These are phyloP conservation scores for Drosophila multiciliata DNA, from an alignment of 2,888 invertebrate species.

Conservation along the genomic window DNA sequence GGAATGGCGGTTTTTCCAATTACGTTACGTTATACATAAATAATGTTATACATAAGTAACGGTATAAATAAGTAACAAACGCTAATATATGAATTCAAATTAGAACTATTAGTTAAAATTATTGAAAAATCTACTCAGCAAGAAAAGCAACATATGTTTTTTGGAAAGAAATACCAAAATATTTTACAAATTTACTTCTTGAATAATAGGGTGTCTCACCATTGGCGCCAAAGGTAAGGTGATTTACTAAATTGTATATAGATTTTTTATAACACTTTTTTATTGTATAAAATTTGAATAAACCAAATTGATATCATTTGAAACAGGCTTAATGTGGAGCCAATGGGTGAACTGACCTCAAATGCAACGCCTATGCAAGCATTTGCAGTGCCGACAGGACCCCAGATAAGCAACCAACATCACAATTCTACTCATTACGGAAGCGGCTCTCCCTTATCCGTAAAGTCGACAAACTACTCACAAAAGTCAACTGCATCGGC, in stretches of 20 bases:
- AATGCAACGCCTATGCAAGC: constrained; percentile 7
- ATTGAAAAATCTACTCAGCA: too few relatives aligned
- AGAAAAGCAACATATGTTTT: not conserved
- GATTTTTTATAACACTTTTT: too few relatives aligned
- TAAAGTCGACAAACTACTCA: constrained; percentile 76
- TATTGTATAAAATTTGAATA: not conserved
- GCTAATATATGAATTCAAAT: not conserved
- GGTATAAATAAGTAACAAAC: not conserved
- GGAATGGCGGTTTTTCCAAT: not conserved
- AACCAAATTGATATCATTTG: constrained; percentile 5
- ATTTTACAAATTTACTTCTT: not conserved
- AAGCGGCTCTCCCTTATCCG: constrained; percentile 69
- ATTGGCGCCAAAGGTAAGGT: not conserved
- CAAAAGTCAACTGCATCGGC: constrained; percentile 82
- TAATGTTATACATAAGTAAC: too few relatives aligned
- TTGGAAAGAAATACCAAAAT: not conserved
- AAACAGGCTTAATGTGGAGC: constrained; percentile 18
- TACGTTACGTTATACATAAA: too few relatives aligned
- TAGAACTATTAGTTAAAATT: too few relatives aligned
- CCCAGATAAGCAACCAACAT: constrained; percentile 26
- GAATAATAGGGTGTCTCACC: not conserved
- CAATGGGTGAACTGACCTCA: not conserved
- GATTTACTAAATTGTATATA: too few relatives aligned
- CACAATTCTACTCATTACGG: not conserved
- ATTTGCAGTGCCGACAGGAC: constrained; percentile 10